Conservation (phyloP, 2,797 vertebrate genomes). For the Spatula clypeata region DNA sequence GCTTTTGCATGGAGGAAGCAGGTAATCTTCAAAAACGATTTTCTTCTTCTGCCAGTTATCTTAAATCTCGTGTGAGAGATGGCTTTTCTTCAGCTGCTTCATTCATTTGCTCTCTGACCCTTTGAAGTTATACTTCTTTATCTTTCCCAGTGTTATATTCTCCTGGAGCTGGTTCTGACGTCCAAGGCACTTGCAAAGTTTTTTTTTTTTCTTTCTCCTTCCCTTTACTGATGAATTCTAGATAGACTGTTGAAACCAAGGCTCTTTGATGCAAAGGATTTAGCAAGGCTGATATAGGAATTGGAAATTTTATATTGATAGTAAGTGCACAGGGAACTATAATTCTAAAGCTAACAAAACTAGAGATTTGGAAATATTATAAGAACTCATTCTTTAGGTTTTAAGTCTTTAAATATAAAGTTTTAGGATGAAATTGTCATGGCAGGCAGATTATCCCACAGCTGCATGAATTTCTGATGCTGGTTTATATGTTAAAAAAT, state of each 20-base stretch:
- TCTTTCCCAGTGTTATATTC: background rate
- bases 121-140: background rate
- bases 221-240: constrained; percentile 1
- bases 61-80: constrained; percentile 1
- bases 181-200: background rate
- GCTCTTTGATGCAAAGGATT: constrained; percentile 39
- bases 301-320: background rate
- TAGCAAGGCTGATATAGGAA: constrained; percentile 33
- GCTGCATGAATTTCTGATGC: constrained; percentile 50
- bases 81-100: constrained; percentile 11
- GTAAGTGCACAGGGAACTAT: background rate
- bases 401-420: constrained; percentile 50
- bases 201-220: background rate
- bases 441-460: constrained; percentile 63
- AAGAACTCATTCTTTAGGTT: constrained; percentile 42
- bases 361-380: constrained; percentile 50
- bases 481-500: constrained; percentile 45
- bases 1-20: background rate
- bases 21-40: constrained; percentile 16
- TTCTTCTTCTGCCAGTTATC: background rate
- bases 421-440: constrained; percentile 61
- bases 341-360: constrained; percentile 53
- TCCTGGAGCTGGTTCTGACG: constrained; percentile 40
- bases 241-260: background rate
- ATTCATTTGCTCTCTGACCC: constrained; percentile 34